A percentile compares a stretch with the other conserved stretches of the same genome.
These are phyloP conservation scores for Menura novaehollandiae DNA, from an alignment of 2,113 vertebrate genomes.

Conservation along the genomic window DNA sequence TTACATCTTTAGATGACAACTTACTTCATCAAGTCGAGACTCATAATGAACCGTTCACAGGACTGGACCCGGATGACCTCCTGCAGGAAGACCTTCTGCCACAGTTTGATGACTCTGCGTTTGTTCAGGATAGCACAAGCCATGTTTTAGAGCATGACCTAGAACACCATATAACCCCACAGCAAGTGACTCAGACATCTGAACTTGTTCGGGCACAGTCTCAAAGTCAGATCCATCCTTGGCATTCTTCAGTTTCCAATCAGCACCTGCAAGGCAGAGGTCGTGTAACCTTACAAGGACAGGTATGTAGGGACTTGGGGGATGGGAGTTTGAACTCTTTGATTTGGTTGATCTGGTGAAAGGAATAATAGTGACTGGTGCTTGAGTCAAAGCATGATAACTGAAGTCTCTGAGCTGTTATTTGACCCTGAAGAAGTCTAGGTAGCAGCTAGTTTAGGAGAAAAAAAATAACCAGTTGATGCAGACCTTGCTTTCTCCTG, in stretches of 20 bases:
- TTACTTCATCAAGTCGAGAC: slow-evolving; percentile 83
- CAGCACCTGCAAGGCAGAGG: slow-evolving; percentile 67
- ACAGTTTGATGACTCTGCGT: slow-evolving; percentile 85
- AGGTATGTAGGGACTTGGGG: slow-evolving; percentile 66
- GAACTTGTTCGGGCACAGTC: slow-evolving; percentile 58
- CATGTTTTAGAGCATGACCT: slow-evolving; percentile 75
- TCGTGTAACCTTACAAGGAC: slow-evolving; percentile 57
- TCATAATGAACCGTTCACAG: slow-evolving; percentile 83
- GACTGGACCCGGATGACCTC: slow-evolving; percentile 86
- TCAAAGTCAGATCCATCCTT: slow-evolving; percentile 66
- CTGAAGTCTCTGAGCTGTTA: background rate
- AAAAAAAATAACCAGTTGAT: background rate
- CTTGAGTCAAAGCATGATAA: background rate
- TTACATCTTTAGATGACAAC: slow-evolving; percentile 84
- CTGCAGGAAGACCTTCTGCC: slow-evolving; percentile 89
- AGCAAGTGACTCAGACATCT: slow-evolving; percentile 48
- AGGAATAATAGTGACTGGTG: background rate
- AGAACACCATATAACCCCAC: slow-evolving; percentile 68
- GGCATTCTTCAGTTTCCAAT: slow-evolving; percentile 71
- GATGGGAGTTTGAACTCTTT: background rate
- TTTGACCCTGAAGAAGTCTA: background rate
- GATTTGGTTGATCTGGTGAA: background rate
- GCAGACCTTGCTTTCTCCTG: background rate
- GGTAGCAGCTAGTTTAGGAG: background rate
- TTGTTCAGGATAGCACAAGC: slow-evolving; percentile 81